Evolutionary conservation across 2,113 vertebrate species (phyloP).

Genomic region (Arenaria interpres): DNA sequence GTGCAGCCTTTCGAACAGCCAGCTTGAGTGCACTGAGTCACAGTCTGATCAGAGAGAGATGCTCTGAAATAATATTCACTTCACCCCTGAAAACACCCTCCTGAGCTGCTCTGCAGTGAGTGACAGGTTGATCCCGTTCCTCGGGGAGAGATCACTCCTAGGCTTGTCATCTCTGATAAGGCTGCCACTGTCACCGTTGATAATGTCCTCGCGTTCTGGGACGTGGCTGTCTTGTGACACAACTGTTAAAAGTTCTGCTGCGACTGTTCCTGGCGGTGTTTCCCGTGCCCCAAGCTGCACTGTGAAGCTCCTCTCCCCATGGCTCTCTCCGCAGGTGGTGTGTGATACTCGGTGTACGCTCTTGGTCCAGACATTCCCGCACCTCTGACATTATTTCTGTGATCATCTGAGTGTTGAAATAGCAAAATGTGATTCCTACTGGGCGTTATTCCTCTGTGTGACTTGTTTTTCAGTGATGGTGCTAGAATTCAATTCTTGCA

Average conservation of each 20-base stretch:
- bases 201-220: fast-evolving
- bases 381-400: fast-evolving
- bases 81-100: not conserved
- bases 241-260: not conserved
- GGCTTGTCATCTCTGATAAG: not conserved
- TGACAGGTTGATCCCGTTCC: not conserved
- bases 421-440: not conserved
- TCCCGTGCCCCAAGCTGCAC: not conserved
- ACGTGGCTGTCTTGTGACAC: not conserved
- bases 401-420: not conserved
- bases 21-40: too few relatives aligned
- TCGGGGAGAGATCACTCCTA: not conserved
- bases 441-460: fast-evolving
- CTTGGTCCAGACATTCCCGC: not conserved
- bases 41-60: not conserved
- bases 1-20: not conserved
- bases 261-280: not conserved
- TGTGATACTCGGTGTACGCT: fast-evolving
- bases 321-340: not conserved
- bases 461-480: not conserved
- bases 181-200: not conserved
- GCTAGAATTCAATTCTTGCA: not conserved
- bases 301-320: too few relatives aligned
- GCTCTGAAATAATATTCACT: not conserved
- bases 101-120: not conserved